Percentiles rank a stretch among this genome's conserved stretches.
These are phyloP conservation scores for Lithobates pipiens DNA, from an alignment of 2,797 vertebrate genomes.

Conservation along the genomic window DNA sequence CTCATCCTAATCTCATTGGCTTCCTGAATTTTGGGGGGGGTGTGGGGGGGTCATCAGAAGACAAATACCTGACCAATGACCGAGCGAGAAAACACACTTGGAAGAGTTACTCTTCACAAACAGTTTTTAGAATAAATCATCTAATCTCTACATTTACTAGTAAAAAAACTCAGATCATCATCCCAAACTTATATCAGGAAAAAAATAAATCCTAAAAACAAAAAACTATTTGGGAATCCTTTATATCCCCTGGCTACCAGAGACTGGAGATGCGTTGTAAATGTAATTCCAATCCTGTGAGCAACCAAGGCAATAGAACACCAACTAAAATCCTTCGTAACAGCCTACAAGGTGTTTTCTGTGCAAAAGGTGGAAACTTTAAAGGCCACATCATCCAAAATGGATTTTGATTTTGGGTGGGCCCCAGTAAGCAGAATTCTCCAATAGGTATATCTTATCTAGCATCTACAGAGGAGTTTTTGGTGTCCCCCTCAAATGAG, in stretches of 20 bases:
- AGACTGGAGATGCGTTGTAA: background rate
- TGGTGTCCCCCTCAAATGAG: background rate
- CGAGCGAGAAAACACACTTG: background rate
- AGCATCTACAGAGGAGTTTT: background rate
- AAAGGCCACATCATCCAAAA: background rate
- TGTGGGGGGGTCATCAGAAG: background rate
- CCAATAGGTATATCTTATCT: background rate
- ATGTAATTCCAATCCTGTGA: background rate
- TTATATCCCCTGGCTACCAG: background rate
- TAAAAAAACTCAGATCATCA: background rate
- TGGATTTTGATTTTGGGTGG: background rate
- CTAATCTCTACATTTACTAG: slow-evolving; percentile 3
- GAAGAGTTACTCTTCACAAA: background rate
- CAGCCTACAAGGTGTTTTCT: background rate
- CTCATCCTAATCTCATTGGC: slow-evolving; percentile 17
- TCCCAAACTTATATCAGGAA: slow-evolving; percentile 25
- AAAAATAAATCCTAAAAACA: slow-evolving; percentile 23
- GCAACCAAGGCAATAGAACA: background rate
- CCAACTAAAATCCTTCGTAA: background rate
- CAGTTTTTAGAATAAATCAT: background rate
- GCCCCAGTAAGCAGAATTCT: too few species aligned
- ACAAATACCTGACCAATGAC: background rate
- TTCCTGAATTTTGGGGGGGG: background rate
- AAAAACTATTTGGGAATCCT: background rate
- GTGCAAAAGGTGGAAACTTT: background rate